Evolutionary conservation across 2,113 vertebrate species (phyloP).

Genomic region (Carassius auratus): DNA sequence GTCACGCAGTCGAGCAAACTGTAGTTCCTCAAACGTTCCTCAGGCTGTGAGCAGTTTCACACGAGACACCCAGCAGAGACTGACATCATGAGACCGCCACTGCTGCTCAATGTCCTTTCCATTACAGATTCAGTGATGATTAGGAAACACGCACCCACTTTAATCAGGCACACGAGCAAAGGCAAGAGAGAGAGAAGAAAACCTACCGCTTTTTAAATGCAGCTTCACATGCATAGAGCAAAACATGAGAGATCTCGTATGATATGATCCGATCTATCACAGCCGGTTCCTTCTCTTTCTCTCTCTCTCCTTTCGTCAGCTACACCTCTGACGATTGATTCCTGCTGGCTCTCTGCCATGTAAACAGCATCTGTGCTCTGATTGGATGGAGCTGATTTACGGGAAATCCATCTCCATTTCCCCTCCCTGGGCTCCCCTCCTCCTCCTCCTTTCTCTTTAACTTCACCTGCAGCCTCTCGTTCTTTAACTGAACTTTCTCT

Average conservation of each 20-base stretch:
- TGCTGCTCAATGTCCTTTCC: not conserved
- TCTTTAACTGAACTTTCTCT: slow-evolving; percentile 46
- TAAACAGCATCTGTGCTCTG: slow-evolving; percentile 55
- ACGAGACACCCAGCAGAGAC: not conserved
- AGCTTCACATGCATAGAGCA: slow-evolving; percentile 2
- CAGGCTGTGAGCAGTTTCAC: not conserved
- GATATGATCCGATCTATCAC: not conserved
- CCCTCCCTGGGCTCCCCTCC: slow-evolving; percentile 61
- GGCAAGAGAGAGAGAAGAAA: not conserved
- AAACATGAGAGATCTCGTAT: not conserved
- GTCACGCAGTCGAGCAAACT: not conserved
- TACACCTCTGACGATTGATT: slow-evolving; percentile 26
- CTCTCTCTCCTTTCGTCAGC: slow-evolving; percentile 17
- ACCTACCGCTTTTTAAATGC: slow-evolving; percentile 29
- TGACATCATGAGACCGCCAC: not conserved
- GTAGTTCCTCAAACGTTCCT: not conserved
- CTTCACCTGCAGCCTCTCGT: not conserved
- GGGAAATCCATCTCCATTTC: slow-evolving; percentile 78
- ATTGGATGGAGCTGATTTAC: slow-evolving; percentile 72
- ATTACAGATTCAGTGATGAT: not conserved
- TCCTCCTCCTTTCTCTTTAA: slow-evolving; percentile 32
- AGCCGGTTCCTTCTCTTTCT: not conserved
- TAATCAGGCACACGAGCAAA: not conserved
- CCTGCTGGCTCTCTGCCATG: slow-evolving; percentile 64
- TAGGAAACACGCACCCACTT: not conserved